Conservation (phyloP, 2,888 invertebrate genomes). For the Steinernema carpocapsae region DNA sequence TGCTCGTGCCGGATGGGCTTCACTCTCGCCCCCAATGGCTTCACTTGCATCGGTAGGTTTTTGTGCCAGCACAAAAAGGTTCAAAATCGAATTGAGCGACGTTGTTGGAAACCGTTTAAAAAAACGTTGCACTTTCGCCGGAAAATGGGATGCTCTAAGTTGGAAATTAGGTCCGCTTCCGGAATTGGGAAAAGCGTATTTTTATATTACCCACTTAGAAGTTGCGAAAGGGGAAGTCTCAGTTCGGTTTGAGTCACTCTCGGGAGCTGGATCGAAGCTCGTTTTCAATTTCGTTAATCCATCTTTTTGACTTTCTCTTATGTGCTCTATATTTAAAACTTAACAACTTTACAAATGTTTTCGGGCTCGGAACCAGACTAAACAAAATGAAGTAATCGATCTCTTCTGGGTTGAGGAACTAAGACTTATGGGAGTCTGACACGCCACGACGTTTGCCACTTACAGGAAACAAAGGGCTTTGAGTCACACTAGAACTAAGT, state of each 20-base stretch:
- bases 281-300: background rate
- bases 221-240: slow-evolving; percentile 10
- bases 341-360: no score
- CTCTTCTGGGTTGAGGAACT: no score
- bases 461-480: no score
- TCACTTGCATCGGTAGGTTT: slow-evolving; percentile 63
- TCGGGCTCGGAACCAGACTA: no score
- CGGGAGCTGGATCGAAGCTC: background rate
- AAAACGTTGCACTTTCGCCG: slow-evolving; percentile 23
- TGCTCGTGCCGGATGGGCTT: slow-evolving; percentile 66
- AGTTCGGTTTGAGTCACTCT: background rate
- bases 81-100: slow-evolving; percentile 8
- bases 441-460: background rate
- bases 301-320: no score
- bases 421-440: slow-evolving; percentile 3
- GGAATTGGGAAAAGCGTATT: slow-evolving; percentile 9
- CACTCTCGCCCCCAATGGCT: slow-evolving; percentile 63
- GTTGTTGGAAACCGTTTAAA: background rate
- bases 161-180: background rate
- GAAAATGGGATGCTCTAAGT: slow-evolving; percentile 4
- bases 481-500: background rate
- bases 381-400: no score
- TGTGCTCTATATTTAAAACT: no score
- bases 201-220: background rate
- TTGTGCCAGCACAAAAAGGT: slow-evolving; percentile 17